phyloP scores from a whole-genome alignment of 2,797 vertebrate species.

The Hypotaenidia philippensis region DNA sequence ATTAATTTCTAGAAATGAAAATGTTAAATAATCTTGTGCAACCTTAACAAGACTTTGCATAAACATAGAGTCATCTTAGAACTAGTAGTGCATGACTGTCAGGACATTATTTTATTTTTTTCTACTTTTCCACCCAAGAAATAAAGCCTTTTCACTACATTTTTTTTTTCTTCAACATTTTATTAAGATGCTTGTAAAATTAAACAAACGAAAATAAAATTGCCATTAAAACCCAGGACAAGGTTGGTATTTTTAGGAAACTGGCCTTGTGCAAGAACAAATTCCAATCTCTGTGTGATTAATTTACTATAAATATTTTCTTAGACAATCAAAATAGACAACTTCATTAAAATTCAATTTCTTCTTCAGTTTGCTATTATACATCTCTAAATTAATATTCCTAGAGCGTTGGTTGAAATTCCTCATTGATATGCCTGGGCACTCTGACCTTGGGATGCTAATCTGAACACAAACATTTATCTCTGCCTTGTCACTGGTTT shows the following conservation, averaged over 20 bases:
- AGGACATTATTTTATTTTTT: not conserved
- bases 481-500: constrained; percentile 79
- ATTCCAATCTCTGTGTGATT: not conserved
- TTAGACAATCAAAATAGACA: constrained; percentile 78
- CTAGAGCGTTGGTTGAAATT: constrained; percentile 62
- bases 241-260: not conserved
- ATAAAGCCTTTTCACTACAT: not conserved
- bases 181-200: not conserved
- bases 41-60: not conserved
- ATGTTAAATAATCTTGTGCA: not conserved
- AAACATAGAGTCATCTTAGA: not conserved
- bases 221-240: not conserved
- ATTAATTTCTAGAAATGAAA: not conserved
- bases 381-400: constrained; percentile 66
- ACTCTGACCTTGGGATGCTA: constrained; percentile 84
- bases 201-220: not conserved
- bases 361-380: constrained; percentile 66
- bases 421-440: constrained; percentile 82
- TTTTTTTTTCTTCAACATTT: not conserved
- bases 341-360: constrained; percentile 80
- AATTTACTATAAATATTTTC: constrained; percentile 45
- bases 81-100: not conserved
- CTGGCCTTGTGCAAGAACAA: not conserved
- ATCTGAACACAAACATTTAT: constrained; percentile 83
- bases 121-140: not conserved